Conservation (phyloP, 2,113 vertebrate genomes). For the Xyliphius kryptos region DNA sequence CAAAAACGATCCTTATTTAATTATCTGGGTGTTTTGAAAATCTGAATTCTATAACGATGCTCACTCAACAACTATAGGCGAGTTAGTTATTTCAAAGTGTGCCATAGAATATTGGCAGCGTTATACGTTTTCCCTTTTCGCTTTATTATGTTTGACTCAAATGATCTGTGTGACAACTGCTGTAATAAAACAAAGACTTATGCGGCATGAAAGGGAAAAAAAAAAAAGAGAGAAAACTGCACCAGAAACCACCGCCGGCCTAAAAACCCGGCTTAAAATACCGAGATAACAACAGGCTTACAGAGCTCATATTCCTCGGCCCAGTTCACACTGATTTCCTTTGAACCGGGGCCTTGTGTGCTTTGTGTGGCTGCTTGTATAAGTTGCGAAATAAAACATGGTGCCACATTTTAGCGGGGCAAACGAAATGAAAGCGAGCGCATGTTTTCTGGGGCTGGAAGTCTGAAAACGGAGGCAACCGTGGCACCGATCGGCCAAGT, state of each 20-base stretch:
- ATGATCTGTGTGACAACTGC: background rate
- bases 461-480: too few relatives aligned
- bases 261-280: conserved; percentile 29
- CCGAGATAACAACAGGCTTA: conserved; percentile 27
- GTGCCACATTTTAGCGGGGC: conserved; percentile 22
- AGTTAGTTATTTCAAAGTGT: too few relatives aligned
- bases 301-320: conserved; percentile 18
- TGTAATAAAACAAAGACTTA: conserved; percentile 16
- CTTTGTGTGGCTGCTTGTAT: conserved; percentile 20
- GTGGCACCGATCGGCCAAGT: conserved; percentile 5
- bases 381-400: background rate
- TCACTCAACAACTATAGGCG: too few relatives aligned
- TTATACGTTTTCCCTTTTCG: background rate
- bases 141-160: conserved; percentile 6
- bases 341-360: conserved; percentile 21
- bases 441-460: too few relatives aligned
- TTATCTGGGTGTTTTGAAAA: too few relatives aligned
- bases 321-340: conserved; percentile 26
- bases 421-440: background rate
- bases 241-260: conserved; percentile 9
- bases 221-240: background rate
- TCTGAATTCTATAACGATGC: too few relatives aligned
- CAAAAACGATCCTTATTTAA: too few relatives aligned
- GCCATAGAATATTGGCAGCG: too few relatives aligned
- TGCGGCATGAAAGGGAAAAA: too few relatives aligned